Evolutionary conservation across 2,797 vertebrate genomes (phyloP), one percentile per base, ranked within the genome.

Genomic region (Mus minutoides): DNA sequence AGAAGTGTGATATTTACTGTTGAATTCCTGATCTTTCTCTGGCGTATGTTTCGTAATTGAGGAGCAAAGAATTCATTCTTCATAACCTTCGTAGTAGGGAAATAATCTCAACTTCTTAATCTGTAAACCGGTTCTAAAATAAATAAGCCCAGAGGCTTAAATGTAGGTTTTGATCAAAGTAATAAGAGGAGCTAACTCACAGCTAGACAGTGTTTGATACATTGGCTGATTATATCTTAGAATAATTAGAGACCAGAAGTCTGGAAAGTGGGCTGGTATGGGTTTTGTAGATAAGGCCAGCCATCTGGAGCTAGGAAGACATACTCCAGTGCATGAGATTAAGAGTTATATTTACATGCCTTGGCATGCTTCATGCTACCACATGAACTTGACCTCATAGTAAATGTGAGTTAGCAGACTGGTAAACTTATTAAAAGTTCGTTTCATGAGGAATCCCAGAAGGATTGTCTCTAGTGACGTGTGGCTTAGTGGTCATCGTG

Each of bases 91-190:
- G 24, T 56, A 86, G 16, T 76, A 62, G 64, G 43, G n/a, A 96
- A 91, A 85, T 67, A 90, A 88, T 24, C 43, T 58, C 46, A 62
- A 37, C 73, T 88, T 97, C 94, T 92, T 54, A 86, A 60, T 79
- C 26, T 13, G 12, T 96, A 89, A 90, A 76, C 29, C 83, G 54
- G 22, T 79, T 77, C 16, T 26, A 3, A 62, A 62, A 14, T 19
- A 37, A 8, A 90, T 84, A 91, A 73, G 31, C 69, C 77, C 71
- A 69, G 82, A 69, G 19, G 14, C 96, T 94, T 92, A 77, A 90
- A 4, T 87, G 10, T 79, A 89, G 86, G 52, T 92, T 93, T 94
- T 93, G 24, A 93, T 78, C 52, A 94, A 96, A 96, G 43, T 58
- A 58, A 40, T 17, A 92, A 91, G 88, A 93, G 95, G 56, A 76